phyloP scores from a whole-genome alignment of 2,797 vertebrate species.

The Steatocranus sp. region DNA sequence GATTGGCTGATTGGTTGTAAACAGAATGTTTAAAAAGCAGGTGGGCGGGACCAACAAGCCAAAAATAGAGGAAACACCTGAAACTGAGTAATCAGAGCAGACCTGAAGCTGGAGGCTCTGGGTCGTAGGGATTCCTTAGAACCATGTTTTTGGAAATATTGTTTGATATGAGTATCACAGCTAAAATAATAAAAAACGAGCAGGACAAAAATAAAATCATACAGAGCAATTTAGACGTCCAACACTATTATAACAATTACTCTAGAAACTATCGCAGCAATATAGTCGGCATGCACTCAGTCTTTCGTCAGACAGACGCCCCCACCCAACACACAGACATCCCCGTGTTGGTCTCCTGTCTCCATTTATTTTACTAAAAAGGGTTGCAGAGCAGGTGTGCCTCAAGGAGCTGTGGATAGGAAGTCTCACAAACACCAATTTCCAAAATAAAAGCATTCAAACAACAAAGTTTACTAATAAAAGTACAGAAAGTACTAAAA shows the following conservation, averaged over 20 bases:
- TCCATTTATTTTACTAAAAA: background rate
- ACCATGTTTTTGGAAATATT: background rate
- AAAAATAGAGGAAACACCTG: background rate
- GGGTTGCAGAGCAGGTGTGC: background rate
- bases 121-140: background rate
- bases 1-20: background rate
- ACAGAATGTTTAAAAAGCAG: background rate
- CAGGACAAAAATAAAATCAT: accelerated
- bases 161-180: background rate
- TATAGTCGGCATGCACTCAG: background rate
- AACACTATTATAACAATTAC: background rate
- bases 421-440: background rate
- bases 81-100: background rate
- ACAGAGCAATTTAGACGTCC: background rate
- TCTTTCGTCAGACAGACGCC: background rate
- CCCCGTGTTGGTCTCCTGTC: accelerated
- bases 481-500: background rate
- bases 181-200: background rate
- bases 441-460: background rate
- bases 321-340: background rate
- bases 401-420: background rate
- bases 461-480: background rate
- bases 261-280: background rate
- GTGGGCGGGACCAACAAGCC: background rate
- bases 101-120: background rate